phyloP scores from a whole-genome alignment of 2,888 invertebrate genomes.

The Dolomedes plantarius region DNA sequence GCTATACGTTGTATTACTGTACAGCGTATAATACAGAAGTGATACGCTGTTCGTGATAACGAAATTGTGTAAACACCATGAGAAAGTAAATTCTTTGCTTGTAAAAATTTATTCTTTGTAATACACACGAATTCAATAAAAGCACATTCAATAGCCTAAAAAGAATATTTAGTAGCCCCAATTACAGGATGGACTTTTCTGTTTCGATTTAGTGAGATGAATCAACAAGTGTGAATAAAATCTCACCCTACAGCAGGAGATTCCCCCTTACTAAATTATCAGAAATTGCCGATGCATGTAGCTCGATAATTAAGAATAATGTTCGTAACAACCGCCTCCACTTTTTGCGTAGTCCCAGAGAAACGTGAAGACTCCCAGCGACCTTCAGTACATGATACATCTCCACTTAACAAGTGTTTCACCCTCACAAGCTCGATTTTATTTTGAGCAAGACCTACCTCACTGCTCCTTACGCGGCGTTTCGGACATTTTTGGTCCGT shows the following conservation, averaged over 20 bases:
- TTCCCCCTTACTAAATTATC: not conserved
- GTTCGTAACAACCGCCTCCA: not conserved
- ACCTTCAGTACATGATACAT: conserved; percentile 1
- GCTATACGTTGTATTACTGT: too few relatives aligned
- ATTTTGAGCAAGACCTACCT: not conserved
- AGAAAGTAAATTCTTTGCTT: too few relatives aligned
- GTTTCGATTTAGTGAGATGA: not conserved
- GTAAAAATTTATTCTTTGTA: too few relatives aligned
- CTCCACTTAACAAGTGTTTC: conserved; percentile 3
- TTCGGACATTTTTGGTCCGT: conserved; percentile 20
- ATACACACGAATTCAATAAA: too few relatives aligned
- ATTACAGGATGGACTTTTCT: too few relatives aligned
- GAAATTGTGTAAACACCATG: too few relatives aligned
- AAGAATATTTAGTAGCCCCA: too few relatives aligned
- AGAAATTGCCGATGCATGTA: not conserved
- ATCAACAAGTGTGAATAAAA: not conserved
- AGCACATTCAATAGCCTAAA: too few relatives aligned
- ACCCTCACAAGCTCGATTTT: not conserved
- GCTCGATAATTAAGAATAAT: not conserved
- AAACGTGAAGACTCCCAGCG: not conserved
- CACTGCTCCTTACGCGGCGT: not conserved
- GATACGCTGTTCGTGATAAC: too few relatives aligned
- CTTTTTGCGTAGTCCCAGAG: conserved; percentile 7
- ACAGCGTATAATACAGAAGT: too few relatives aligned
- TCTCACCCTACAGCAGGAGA: not conserved